phyloP scores from a whole-genome alignment of 2,888 invertebrate species.

The Sylvicola cinctus region DNA sequence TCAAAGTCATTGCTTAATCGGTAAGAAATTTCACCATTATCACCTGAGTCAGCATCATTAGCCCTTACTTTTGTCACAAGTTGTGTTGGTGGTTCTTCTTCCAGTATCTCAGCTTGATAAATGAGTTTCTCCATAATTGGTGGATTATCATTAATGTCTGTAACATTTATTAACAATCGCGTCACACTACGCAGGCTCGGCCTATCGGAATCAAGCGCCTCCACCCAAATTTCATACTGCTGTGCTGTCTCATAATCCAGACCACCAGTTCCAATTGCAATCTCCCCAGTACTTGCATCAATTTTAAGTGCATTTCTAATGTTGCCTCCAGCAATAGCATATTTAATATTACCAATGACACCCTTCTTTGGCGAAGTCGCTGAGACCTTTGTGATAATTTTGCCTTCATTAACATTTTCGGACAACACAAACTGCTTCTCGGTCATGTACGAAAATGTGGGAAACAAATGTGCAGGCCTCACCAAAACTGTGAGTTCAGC shows the following conservation, averaged over 20 bases:
- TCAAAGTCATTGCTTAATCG: conserved; percentile 54
- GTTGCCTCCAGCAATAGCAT: conserved; percentile 85
- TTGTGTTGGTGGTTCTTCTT: conserved; percentile 69
- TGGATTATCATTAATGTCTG: conserved; percentile 82
- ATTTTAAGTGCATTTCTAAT: conserved; percentile 69
- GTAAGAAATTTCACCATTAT: conserved; percentile 70
- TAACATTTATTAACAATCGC: conserved; percentile 67
- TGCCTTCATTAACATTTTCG: conserved; percentile 61
- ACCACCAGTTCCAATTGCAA: conserved; percentile 56
- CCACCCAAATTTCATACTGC: conserved; percentile 79
- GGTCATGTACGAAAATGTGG: conserved; percentile 48
- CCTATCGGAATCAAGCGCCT: conserved; percentile 67
- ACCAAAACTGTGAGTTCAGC: conserved; percentile 58
- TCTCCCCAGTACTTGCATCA: conserved; percentile 57
- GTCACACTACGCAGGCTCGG: conserved; percentile 63
- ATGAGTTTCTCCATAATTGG: conserved; percentile 61
- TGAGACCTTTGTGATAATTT: conserved; percentile 51
- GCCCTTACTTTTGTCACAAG: conserved; percentile 56
- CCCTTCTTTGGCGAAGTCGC: conserved; percentile 67
- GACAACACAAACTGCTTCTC: conserved; percentile 54
- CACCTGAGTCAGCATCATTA: conserved; percentile 66
- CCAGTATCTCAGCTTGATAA: conserved; percentile 68
- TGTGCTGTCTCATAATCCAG: conserved; percentile 70
- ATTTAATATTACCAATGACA: conserved; percentile 44
- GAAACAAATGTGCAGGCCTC: conserved; percentile 58